Conservation (phyloP, 2,888 invertebrate species). For the Stegana nigrithorax region DNA sequence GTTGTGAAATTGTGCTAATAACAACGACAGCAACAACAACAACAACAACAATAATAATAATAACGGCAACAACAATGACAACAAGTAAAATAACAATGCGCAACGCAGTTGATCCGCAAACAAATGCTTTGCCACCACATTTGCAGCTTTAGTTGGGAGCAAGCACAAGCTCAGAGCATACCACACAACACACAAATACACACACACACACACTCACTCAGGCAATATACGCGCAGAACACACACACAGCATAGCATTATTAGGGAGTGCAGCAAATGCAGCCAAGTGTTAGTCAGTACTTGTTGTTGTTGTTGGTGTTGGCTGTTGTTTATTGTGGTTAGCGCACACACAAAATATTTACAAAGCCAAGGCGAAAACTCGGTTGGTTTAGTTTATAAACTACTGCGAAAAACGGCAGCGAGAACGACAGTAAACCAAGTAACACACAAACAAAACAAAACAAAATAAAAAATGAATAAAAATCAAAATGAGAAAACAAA, state of each 20-base stretch:
- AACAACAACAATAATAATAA: conserved; percentile 24
- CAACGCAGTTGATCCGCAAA: conserved; percentile 36
- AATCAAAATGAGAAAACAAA: conserved; percentile 8
- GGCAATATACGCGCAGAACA: background rate
- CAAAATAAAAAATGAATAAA: too few relatives aligned
- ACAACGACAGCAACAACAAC: conserved; percentile 31
- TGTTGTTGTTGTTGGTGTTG: conserved; percentile 27
- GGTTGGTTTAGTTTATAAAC: conserved; percentile 11
- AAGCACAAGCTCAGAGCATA: conserved; percentile 1
- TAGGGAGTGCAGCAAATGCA: background rate
- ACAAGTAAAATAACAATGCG: conserved; percentile 28
- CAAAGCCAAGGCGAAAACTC: background rate
- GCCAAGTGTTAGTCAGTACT: too few relatives aligned
- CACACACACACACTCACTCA: too few relatives aligned
- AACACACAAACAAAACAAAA: background rate
- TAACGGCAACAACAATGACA: conserved; percentile 25
- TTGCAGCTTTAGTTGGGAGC: conserved; percentile 20
- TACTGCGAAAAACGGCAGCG: background rate
- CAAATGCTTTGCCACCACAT: conserved; percentile 16
- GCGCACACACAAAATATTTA: background rate
- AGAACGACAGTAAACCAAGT: background rate
- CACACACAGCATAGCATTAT: conserved; percentile 1
- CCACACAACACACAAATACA: too few relatives aligned
- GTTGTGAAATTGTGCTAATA: conserved; percentile 43
- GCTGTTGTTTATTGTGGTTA: background rate